These are phyloP conservation scores for Myopa testacea DNA, from an alignment of 2,888 invertebrate species.

Conservation along the genomic window DNA sequence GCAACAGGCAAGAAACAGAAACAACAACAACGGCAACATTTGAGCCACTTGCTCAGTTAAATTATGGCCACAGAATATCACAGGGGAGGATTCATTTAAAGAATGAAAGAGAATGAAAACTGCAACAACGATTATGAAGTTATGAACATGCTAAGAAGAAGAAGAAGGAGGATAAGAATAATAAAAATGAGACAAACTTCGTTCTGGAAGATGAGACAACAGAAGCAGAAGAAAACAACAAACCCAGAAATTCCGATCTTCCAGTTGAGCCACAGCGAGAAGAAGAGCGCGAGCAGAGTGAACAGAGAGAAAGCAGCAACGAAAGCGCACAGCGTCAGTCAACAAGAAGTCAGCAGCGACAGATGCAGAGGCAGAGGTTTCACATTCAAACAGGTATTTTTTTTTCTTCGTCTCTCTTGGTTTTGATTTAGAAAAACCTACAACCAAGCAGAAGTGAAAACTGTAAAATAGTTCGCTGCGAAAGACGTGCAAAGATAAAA, in stretches of 20 bases:
- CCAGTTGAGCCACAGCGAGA: conserved; percentile 43
- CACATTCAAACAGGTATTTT: conserved; percentile 37
- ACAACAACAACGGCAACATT: conserved; percentile 21
- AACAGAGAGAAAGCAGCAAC: conserved; percentile 16
- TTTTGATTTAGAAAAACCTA: too few species aligned
- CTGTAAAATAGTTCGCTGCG: not conserved
- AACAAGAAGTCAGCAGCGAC: not conserved
- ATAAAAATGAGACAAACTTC: not conserved
- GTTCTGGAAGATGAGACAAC: not conserved
- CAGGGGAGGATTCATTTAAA: conserved; percentile 17
- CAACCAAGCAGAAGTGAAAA: not conserved
- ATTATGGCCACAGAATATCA: not conserved
- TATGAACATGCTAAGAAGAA: not conserved
- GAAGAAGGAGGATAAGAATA: not conserved
- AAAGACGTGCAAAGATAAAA: not conserved
- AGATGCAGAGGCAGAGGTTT: conserved; percentile 12
- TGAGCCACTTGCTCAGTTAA: not conserved
- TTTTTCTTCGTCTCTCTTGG: conserved; percentile 1
- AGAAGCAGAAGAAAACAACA: conserved; percentile 8
- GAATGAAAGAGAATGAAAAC: not conserved
- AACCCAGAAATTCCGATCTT: conserved; percentile 44
- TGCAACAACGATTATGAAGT: not conserved
- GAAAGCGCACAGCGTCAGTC: not conserved
- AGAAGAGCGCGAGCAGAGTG: too few species aligned
- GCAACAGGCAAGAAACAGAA: conserved; percentile 38